phyloP scores from a whole-genome alignment of 2,113 vertebrate species.

The Pleuronectes platessa region DNA sequence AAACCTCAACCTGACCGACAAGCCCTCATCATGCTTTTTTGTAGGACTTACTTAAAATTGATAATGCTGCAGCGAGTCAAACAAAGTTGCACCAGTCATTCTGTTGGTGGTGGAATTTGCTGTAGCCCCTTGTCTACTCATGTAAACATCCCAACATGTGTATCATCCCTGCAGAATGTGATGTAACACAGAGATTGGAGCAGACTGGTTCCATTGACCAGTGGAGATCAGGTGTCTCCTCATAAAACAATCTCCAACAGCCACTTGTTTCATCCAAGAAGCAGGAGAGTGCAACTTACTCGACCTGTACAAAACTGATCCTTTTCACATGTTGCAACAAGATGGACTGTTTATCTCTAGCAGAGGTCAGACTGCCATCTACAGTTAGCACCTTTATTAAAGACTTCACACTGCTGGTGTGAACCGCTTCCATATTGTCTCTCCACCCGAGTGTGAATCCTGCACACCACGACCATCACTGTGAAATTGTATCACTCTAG shows the following conservation, averaged over 20 bases:
- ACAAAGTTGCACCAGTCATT: too few species aligned
- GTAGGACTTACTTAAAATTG: constrained; percentile 17
- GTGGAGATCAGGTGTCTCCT: too few species aligned
- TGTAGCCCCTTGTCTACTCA: background rate
- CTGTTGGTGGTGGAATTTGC: too few species aligned
- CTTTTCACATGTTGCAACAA: constrained; percentile 11
- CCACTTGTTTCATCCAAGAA: background rate
- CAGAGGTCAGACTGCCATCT: constrained; percentile 51
- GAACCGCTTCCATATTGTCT: constrained; percentile 7
- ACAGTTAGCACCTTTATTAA: constrained; percentile 33
- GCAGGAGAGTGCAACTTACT: constrained; percentile 7
- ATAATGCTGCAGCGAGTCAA: background rate
- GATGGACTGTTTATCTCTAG: constrained; percentile 24
- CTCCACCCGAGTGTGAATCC: background rate
- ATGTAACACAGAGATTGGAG: background rate
- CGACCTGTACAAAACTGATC: constrained; percentile 31
- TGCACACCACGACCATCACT: background rate
- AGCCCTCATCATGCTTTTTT: constrained; percentile 1
- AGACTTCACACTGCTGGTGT: background rate
- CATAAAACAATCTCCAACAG: too few species aligned
- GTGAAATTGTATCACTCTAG: background rate
- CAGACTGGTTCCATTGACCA: background rate
- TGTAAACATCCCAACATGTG: background rate
- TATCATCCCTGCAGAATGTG: background rate
- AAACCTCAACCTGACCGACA: constrained; percentile 29